Percentiles rank a stretch among this genome's conserved stretches.
Conservation (phyloP, 2,113 vertebrate species). For the Melanotaenia duboulayi region DNA sequence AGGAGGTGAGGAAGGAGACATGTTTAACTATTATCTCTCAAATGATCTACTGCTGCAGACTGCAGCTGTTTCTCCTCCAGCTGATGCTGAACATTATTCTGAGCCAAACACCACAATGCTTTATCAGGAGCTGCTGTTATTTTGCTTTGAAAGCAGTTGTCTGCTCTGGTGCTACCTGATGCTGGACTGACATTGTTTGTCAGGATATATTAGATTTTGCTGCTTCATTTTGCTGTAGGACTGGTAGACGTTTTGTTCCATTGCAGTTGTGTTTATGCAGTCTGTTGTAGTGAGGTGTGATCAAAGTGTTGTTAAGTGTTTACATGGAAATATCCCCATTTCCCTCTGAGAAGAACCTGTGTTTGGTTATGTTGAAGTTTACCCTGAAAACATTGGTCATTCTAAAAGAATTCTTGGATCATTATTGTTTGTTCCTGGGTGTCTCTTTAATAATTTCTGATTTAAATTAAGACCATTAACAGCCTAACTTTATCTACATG, state of each 20-base stretch:
- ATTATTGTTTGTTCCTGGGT: slow-evolving; percentile 1
- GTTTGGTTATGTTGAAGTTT: neutral
- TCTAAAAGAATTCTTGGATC: neutral
- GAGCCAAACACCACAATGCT: slow-evolving; percentile 21
- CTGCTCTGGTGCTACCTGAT: slow-evolving; percentile 6
- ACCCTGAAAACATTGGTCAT: neutral
- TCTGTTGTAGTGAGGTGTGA: neutral
- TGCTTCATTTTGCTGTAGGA: too few species aligned
- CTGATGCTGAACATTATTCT: slow-evolving; percentile 35
- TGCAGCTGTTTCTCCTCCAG: slow-evolving; percentile 20
- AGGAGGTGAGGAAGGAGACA: slow-evolving; percentile 88
- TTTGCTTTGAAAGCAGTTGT: slow-evolving; percentile 40
- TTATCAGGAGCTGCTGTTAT: slow-evolving; percentile 3
- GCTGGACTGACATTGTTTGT: neutral
- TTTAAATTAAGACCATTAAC: neutral
- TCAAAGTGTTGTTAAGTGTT: neutral
- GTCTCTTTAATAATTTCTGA: slow-evolving; percentile 8
- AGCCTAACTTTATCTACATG: neutral
- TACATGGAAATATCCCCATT: neutral
- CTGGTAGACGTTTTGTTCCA: neutral
- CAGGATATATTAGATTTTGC: slow-evolving; percentile 1
- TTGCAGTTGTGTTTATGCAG: neutral
- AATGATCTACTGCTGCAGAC: slow-evolving; percentile 18
- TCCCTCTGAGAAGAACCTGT: neutral
- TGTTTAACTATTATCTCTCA: slow-evolving; percentile 5